Evolutionary conservation across 2,888 invertebrate species (phyloP), one percentile per base, ranked within the genome.

Genomic region (Scrobipalpa costella): DNA sequence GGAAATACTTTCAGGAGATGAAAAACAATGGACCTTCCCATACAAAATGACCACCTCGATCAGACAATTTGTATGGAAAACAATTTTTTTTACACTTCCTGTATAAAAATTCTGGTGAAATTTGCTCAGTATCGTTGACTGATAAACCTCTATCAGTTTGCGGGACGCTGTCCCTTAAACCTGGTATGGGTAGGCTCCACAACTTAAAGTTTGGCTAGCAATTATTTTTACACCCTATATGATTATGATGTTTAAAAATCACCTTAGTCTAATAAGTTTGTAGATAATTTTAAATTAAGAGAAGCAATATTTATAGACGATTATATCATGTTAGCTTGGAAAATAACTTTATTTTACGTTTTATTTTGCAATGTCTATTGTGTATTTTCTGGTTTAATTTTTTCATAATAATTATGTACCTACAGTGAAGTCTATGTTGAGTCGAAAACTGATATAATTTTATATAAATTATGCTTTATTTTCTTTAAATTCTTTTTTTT

Each of bases 301-400:
- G 68, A 73, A 69, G 75, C 75, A 76, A 78, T 77, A 76, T 76
- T 76, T 74, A 78, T 71, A 73, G 64, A 71, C 69, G 67, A 72
- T 74, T 73, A 71, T 73, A 72, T 72, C 69, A 70, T 70, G 73
- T 76, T 76, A 72, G 69, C 67, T 63, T 69, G 65, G 66, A 71
- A 70, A 70, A 77, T 75, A 75, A 71, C 69, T 80, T 73, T 78
- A 77, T 77, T 69, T 68, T 71, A 71, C 66, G 78, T 80, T 80
- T 79, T 79, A 50, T 68, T 73, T 78, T 75, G 71, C 74, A 76
- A 68, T 77, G 74, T 80, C 69, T 63, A 38, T 50, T 61, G 36
- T 61, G 61, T 61, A 60, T 49, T 49, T 47, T 60, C n/a, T 13
- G 38, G 13, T 27, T 63, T 59, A 40, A 13, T 34, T n/a, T 49